Base-by-base conservation (phyloP, 2,888 invertebrate genomes). In the Celastrina argiolus region DNA sequence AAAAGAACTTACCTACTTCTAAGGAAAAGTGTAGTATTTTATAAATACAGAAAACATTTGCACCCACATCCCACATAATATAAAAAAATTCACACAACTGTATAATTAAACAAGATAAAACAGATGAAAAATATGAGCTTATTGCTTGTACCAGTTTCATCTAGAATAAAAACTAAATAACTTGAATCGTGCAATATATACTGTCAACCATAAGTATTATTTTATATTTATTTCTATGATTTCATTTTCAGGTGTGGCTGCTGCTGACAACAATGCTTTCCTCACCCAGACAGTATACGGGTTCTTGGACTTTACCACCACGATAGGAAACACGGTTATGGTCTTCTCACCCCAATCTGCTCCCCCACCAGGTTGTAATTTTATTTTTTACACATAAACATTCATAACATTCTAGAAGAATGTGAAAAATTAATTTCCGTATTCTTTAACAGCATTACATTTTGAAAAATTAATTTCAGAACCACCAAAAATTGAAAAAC, bases 241-340 rank as follows among this genome's bases (percentile, higher is more conserved):
- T 56, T 56, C 12, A 67, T 76, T 61, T 77, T 39, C 76, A 80
- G 78, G 72, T 70, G 69, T 68, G 67, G 34, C 73, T 45, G 70
- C 71, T 42, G 71, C 72, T 63, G 78, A 79, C 36, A 79, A 81
- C 56, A 66, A 64, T 22, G 61, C 68, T 65, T 74, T 94, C 73
- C 91, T 96, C 71, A 98, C 97, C 22, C 97, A 97, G 87, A 98
- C 97, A 0, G 97, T 98, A 63, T 97, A 97, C 78, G 98, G 98
- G 66, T 98, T 98, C 86, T 90, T 97, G 74, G 97, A 98, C 87
- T 98, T 98, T 84, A 97, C 97, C 65, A 98, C 98, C 0, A 97
- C 97, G 3, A 97, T 98, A 77, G 97, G 97, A 70, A 97, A 97
- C 82, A 98, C 98, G 14, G 95, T 98, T 65, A 98, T 98, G 97